Evolutionary conservation across 2,888 invertebrate genomes (phyloP).

Genomic region (Scelioninae gen. 2): DNA sequence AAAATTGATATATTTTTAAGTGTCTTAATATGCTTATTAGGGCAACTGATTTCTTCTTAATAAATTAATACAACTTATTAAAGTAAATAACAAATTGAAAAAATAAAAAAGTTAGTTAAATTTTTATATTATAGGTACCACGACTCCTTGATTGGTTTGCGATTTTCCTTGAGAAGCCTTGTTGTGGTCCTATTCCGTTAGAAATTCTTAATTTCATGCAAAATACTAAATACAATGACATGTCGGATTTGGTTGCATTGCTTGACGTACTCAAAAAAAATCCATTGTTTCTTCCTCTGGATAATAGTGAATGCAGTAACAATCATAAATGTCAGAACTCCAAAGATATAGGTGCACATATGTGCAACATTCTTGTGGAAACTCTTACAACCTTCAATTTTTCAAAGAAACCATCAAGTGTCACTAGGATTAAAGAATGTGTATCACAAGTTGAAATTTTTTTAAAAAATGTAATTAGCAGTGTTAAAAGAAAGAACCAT

Average conservation of each 20-base stretch:
- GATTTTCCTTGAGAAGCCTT: neutral
- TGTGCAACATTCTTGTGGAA: constrained; percentile 27
- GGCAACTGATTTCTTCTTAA: no score
- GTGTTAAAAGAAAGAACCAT: constrained; percentile 65
- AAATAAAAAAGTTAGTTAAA: no score
- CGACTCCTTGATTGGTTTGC: constrained; percentile 15
- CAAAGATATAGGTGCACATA: no score
- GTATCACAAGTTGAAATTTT: constrained; percentile 10
- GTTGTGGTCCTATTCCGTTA: constrained; percentile 3
- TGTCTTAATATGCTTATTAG: no score
- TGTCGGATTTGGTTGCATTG: constrained; percentile 21
- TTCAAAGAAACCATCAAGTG: neutral
- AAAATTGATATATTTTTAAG: no score
- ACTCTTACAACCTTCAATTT: constrained; percentile 24
- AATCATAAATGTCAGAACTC: no score
- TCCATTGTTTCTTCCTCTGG: constrained; percentile 12
- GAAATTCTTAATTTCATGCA: constrained; percentile 24
- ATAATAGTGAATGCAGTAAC: constrained; percentile 8
- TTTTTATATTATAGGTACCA: constrained; percentile 11
- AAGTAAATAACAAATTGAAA: no score
- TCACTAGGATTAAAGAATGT: constrained; percentile 10
- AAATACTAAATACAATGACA: constrained; percentile 12
- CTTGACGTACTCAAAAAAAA: constrained; percentile 5
- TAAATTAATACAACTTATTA: no score
- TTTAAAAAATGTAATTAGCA: neutral